Evolutionary conservation across 2,113 vertebrate genomes (phyloP), one percentile per base, ranked within the genome.

Genomic region (Oncorhynchus mykiss): DNA sequence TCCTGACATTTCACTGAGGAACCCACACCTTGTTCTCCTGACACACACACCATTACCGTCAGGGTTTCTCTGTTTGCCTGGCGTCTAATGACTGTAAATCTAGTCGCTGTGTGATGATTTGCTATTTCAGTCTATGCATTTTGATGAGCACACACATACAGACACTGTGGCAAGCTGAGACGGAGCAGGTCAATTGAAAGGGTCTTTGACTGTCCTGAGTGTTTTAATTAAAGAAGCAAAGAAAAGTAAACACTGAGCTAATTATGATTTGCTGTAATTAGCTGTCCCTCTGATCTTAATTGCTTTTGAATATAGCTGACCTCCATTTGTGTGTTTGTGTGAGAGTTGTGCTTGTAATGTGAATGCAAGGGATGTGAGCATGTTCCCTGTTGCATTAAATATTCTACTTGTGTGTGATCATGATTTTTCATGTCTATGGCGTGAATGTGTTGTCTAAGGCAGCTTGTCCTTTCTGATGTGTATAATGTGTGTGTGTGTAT

Each of bases 191-290:
- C 89, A 92, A 92, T 91, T 88, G 86, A 88, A 88, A 85, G 73
- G 91, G 78, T 78, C 71, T 87, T 84, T 73, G 77, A 85, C 88
- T 87, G 86, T 91, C 89, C 86, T 78, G 75, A 84, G 82, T 86
- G 82, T 91, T 91, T 45, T 93, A 92, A 92, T 94, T 92, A 93
- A 92, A 91, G 85, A 86, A 78, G 80, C 85, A 79, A 84, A 89
- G 90, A 92, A 92, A 90, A 90, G 88, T 91, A 93, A 93, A 92
- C 91, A 87, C 78, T 78, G 3, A 79, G 85, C 82, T 90, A 88
- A 91, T 92, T 92, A 92, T 91, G 90, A 91, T 92, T 91, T 86
- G 89, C 86, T 78, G 88, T 91, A 92, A 93, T 93, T 90, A 91
- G 91, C 92, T 89, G 92, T 93, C 92, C 89, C 72, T 88, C 78